Percentiles rank a stretch among this genome's conserved stretches.
phyloP scores from a whole-genome alignment of 2,797 vertebrate species.

The Chaetodon trifasciatus region DNA sequence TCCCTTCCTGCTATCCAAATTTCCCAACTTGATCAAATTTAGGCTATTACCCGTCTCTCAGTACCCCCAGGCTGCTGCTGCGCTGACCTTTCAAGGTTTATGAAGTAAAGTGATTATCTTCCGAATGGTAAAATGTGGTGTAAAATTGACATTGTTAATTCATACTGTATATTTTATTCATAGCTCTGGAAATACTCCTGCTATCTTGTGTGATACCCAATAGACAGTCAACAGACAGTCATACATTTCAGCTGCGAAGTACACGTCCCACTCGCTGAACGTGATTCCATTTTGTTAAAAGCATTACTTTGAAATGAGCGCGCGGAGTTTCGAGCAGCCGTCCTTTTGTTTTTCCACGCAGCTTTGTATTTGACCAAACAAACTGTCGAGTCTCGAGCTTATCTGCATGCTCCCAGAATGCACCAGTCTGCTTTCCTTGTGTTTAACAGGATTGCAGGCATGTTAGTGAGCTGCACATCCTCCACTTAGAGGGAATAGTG shows the following conservation, averaged over 20 bases:
- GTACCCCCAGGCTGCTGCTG: slow-evolving; percentile 36
- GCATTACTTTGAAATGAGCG: slow-evolving; percentile 38
- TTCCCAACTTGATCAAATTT: slow-evolving; percentile 49
- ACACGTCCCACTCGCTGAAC: slow-evolving; percentile 22
- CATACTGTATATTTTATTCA: slow-evolving; percentile 57
- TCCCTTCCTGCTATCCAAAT: slow-evolving; percentile 18
- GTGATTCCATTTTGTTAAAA: slow-evolving; percentile 54
- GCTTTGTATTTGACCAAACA: slow-evolving; percentile 39
- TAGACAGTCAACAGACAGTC: slow-evolving; percentile 22
- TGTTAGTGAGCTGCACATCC: slow-evolving; percentile 53
- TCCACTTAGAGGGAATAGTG: slow-evolving; percentile 9
- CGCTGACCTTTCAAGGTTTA: slow-evolving; percentile 58
- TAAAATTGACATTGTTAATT: slow-evolving; percentile 53
- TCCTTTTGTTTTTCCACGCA: slow-evolving; percentile 20
- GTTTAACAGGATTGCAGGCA: slow-evolving; percentile 38
- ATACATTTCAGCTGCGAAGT: slow-evolving; percentile 32
- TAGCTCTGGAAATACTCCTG: slow-evolving; percentile 26
- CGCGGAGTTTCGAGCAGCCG: slow-evolving; percentile 49
- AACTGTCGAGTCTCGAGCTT: slow-evolving; percentile 44
- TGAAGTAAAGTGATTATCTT: slow-evolving; percentile 54
- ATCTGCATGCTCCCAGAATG: slow-evolving; percentile 34
- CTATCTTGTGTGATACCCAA: slow-evolving; percentile 36
- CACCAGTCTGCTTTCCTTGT: slow-evolving; percentile 9
- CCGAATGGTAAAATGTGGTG: slow-evolving; percentile 40
- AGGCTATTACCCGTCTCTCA: slow-evolving; percentile 17